Percentiles rank a stretch among this genome's conserved stretches.
Conservation (phyloP, 1,140 invertebrate genomes). For the Drosophila pectinifera region DNA sequence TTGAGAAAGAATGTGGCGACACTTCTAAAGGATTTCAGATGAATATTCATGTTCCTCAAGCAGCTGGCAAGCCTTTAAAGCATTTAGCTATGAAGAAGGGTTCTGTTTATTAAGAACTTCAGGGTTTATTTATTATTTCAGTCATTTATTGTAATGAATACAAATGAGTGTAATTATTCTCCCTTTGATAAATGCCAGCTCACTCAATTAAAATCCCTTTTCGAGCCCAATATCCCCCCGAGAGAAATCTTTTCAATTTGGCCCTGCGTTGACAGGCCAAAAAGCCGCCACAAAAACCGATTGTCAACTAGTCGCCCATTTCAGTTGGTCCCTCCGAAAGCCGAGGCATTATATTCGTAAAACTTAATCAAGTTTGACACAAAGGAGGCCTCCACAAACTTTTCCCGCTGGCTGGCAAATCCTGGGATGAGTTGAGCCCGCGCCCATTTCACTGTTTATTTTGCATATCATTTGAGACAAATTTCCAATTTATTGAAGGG, state of each 20-base stretch:
- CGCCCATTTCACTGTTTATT: constrained; percentile 59
- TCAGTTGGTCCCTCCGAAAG: constrained; percentile 4
- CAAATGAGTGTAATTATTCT: constrained; percentile 5
- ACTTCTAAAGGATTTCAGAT: not conserved
- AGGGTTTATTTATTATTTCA: not conserved
- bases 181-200: not conserved
- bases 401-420: constrained; percentile 40
- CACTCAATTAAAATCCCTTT: constrained; percentile 13
- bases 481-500: constrained; percentile 30
- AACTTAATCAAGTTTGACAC: constrained; percentile 52
- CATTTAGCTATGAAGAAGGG: not conserved
- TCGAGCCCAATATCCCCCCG: not conserved
- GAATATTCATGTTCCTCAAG: not conserved
- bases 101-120: not conserved
- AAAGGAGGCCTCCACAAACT: constrained; percentile 35
- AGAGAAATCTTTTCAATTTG: constrained; percentile 15
- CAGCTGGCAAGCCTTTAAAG: too few species aligned
- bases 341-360: constrained; percentile 22
- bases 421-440: constrained; percentile 24
- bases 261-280: constrained; percentile 9
- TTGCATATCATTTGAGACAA: constrained; percentile 67
- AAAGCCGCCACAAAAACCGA: constrained; percentile 20
- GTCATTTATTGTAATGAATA: not conserved
- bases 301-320: constrained; percentile 32
- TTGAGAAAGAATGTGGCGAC: not conserved